A percentile compares a stretch with the other conserved stretches of the same genome.
Conservation (phyloP, 2,888 invertebrate species). For the Drosophila formosana region DNA sequence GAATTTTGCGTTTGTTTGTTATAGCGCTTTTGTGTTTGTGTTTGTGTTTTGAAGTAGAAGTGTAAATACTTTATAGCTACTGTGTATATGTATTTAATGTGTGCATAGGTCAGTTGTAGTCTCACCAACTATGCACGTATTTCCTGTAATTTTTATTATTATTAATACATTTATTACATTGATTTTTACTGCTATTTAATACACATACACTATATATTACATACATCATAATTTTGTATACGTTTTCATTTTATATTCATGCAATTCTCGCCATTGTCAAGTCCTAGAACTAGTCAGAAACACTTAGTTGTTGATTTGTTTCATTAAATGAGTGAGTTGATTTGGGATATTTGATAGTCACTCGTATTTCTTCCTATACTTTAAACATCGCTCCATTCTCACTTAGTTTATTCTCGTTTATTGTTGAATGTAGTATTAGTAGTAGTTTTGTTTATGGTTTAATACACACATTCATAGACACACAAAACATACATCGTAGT, state of each 20-base stretch:
- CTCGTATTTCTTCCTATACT: background rate
- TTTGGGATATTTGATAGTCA: too few species aligned
- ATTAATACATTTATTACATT: conserved; percentile 11
- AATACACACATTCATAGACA: conserved; percentile 26
- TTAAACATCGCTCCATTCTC: background rate
- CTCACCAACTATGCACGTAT: conserved; percentile 11
- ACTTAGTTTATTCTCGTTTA: background rate
- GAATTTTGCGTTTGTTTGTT: background rate
- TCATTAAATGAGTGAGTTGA: background rate
- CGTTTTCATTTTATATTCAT: background rate
- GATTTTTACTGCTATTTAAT: conserved; percentile 3
- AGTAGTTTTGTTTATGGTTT: background rate
- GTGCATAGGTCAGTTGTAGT: conserved; percentile 8
- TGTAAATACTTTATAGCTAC: conserved; percentile 11
- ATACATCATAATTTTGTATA: background rate
- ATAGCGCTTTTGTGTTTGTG: background rate
- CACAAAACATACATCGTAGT: conserved; percentile 23
- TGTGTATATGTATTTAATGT: background rate
- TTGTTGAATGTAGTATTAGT: background rate
- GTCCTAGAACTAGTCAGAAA: background rate
- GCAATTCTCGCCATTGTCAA: background rate
- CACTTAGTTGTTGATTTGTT: background rate
- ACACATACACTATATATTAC: conserved; percentile 6
- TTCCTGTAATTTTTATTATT: conserved; percentile 51
- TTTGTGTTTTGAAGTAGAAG: conserved; percentile 4